A percentile compares a stretch with the other conserved stretches of the same genome.
Evolutionary conservation across 2,888 invertebrate species (phyloP).

Genomic region (Megaustenia siamemsis): DNA sequence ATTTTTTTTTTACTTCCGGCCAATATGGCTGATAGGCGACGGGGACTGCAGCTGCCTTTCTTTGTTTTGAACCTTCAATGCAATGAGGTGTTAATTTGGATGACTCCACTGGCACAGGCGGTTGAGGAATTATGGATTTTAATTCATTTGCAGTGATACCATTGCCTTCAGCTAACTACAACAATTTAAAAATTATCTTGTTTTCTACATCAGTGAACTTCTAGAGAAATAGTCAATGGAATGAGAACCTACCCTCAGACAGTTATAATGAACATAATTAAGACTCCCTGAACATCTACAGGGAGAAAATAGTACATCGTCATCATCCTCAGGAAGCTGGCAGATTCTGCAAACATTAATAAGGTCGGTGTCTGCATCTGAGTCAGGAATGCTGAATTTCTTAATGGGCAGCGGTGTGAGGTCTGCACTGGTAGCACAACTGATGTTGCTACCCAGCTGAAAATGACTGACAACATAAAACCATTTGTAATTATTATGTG

Average conservation of each 20-base stretch:
- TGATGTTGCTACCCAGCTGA: slow-evolving; percentile 41
- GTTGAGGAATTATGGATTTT: too few species aligned
- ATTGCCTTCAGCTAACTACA: too few species aligned
- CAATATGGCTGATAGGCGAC: too few species aligned
- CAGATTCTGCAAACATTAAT: slow-evolving; percentile 82
- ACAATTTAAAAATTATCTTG: too few species aligned
- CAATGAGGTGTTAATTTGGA: too few species aligned
- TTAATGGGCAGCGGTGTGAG: slow-evolving; percentile 63
- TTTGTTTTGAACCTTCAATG: too few species aligned
- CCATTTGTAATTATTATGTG: neutral
- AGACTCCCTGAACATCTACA: slow-evolving; percentile 83
- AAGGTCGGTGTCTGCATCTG: slow-evolving; percentile 70
- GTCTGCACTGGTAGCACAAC: slow-evolving; percentile 60
- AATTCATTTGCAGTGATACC: too few species aligned
- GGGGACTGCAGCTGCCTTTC: too few species aligned
- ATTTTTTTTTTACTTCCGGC: too few species aligned
- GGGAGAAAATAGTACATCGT: slow-evolving; percentile 81
- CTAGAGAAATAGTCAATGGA: too few species aligned
- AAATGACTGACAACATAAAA: slow-evolving; percentile 8
- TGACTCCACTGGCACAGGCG: too few species aligned
- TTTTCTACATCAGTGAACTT: too few species aligned
- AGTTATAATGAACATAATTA: slow-evolving; percentile 82
- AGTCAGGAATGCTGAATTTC: slow-evolving; percentile 58
- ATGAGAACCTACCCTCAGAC: slow-evolving; percentile 81
- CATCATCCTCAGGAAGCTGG: slow-evolving; percentile 78